These are phyloP conservation scores for Todus mexicanus DNA, from an alignment of 2,797 vertebrate species.

Conservation along the genomic window DNA sequence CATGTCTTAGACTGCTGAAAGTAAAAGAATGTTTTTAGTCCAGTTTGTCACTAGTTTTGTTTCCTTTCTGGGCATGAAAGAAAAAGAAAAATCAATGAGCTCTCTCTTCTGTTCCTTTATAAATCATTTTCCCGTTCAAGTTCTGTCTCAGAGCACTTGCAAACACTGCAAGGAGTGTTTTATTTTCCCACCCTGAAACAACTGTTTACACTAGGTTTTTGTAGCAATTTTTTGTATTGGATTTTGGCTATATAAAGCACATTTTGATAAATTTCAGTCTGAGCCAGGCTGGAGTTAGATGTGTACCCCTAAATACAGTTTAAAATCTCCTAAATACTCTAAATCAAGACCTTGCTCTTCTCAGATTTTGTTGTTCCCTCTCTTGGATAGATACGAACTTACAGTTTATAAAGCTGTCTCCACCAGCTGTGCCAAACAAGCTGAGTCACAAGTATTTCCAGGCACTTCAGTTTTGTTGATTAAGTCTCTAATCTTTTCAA, in stretches of 20 bases:
- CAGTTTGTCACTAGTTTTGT: not conserved
- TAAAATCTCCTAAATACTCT: not conserved
- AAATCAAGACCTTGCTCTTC: not conserved
- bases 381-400: not conserved
- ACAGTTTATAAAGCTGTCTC: fast-evolving
- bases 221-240: not conserved
- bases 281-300: not conserved
- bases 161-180: not conserved
- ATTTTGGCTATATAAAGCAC: not conserved
- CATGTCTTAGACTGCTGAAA: not conserved
- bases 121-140: conserved; percentile 22
- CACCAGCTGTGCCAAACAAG: not conserved
- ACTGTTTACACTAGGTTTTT: not conserved
- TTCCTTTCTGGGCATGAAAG: conserved; percentile 6
- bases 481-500: not conserved
- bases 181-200: not conserved
- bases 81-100: conserved; percentile 2
- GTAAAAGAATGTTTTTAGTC: not conserved
- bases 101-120: not conserved
- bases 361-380: not conserved
- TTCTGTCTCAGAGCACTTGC: not conserved
- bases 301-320: not conserved
- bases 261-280: not conserved
- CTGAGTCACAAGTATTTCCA: not conserved
- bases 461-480: not conserved